Percentiles rank a stretch among this genome's conserved stretches.
Evolutionary conservation across 2,888 invertebrate genomes (phyloP).

Genomic region (Drosophila cyrtoloma): DNA sequence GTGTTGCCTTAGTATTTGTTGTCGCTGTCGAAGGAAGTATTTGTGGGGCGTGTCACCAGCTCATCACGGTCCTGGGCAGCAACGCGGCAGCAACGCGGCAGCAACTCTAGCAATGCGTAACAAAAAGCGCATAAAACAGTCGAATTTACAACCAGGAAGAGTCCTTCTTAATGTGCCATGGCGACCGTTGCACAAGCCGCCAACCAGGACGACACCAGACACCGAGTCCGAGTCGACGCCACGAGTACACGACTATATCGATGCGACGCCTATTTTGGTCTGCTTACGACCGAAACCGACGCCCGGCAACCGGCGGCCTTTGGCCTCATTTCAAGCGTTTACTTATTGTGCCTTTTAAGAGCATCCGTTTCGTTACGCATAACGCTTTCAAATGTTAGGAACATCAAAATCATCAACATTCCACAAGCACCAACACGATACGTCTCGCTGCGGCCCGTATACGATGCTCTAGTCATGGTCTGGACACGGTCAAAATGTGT

Average conservation of each 20-base stretch:
- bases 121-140: constrained; percentile 72
- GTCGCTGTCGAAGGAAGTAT: constrained; percentile 49
- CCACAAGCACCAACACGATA: constrained; percentile 42
- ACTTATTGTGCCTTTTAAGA: constrained; percentile 74
- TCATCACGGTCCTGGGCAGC: constrained; percentile 21
- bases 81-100: constrained; percentile 14
- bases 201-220: constrained; percentile 54
- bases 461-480: constrained; percentile 6
- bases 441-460: not conserved
- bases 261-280: constrained; percentile 27
- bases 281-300: constrained; percentile 2
- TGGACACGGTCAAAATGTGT: constrained; percentile 30
- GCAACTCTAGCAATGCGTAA: constrained; percentile 59
- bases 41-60: constrained; percentile 60
- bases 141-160: constrained; percentile 70
- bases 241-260: constrained; percentile 16
- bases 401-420: constrained; percentile 79
- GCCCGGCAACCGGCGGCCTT: constrained; percentile 37
- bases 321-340: constrained; percentile 71
- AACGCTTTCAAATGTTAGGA: constrained; percentile 74
- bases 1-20: constrained; percentile 14
- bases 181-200: constrained; percentile 49
- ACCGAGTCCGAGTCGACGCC: constrained; percentile 1
- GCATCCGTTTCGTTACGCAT: constrained; percentile 77
- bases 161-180: constrained; percentile 74